A percentile compares a stretch with the other conserved stretches of the same genome.
phyloP scores from a whole-genome alignment of 2,888 invertebrate species.

The Epirrhoe tristata region DNA sequence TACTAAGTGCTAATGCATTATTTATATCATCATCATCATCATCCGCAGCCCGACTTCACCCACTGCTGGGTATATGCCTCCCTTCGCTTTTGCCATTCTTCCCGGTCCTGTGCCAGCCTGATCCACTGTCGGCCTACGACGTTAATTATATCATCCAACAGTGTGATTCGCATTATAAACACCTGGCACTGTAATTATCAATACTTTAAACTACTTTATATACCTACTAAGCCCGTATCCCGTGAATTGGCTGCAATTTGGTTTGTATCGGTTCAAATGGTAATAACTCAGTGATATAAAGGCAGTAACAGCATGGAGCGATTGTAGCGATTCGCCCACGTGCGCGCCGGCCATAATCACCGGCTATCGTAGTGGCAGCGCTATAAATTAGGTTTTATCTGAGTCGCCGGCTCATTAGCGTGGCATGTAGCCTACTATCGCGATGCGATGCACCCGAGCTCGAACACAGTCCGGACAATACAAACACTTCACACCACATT shows the following conservation, averaged over 20 bases:
- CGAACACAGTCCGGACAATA: conserved; percentile 39
- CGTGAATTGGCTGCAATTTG: conserved; percentile 4
- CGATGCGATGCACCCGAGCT: conserved; percentile 59
- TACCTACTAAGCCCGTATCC: not conserved
- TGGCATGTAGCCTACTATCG: conserved; percentile 68
- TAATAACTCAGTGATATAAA: conserved; percentile 25
- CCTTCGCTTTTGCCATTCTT: too few species aligned
- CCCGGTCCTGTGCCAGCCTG: too few species aligned
- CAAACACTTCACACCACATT: conserved; percentile 5
- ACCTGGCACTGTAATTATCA: too few species aligned
- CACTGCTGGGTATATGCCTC: too few species aligned
- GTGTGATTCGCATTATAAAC: too few species aligned
- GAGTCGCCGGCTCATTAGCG: conserved; percentile 73
- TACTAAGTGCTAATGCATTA: too few species aligned
- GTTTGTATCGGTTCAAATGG: conserved; percentile 6
- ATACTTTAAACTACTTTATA: not conserved
- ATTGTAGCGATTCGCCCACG: conserved; percentile 33
- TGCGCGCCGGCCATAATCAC: conserved; percentile 41
- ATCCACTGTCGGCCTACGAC: too few species aligned
- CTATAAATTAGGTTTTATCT: conserved; percentile 75
- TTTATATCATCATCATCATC: too few species aligned
- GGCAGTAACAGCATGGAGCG: conserved; percentile 38
- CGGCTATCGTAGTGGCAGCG: conserved; percentile 50
- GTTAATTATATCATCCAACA: too few species aligned
- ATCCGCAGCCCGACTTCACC: too few species aligned